Conservation (phyloP, 2,797 vertebrate genomes). For the Lepilemur ruficaudatus region DNA sequence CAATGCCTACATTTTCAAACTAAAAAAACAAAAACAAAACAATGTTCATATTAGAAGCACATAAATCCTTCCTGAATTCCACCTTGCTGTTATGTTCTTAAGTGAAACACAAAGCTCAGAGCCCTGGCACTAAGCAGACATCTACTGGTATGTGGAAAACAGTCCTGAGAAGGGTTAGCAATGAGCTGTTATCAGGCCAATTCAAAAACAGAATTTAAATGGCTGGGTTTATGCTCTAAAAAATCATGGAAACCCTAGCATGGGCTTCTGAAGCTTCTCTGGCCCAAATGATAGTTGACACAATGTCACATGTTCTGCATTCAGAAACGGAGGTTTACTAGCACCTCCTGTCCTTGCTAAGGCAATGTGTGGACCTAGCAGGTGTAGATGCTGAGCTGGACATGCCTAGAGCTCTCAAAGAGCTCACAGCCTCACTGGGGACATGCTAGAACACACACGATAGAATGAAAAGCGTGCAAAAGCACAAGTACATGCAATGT, state of each 20-base stretch:
- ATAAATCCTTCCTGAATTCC: constrained; percentile 5
- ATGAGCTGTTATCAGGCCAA: background rate
- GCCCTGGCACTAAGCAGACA: background rate
- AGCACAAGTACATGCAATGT: background rate
- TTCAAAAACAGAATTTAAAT: constrained; percentile 28
- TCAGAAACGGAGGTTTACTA: background rate
- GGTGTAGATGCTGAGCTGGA: background rate
- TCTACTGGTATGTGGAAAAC: background rate
- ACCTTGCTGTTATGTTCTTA: background rate
- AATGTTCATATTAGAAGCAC: background rate
- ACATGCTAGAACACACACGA: background rate
- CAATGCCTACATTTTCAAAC: constrained; percentile 2
- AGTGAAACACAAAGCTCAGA: constrained; percentile 2
- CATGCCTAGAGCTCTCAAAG: background rate
- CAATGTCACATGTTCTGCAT: background rate
- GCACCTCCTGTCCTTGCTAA: background rate
- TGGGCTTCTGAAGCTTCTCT: background rate
- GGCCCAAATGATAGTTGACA: background rate
- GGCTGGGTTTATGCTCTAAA: background rate
- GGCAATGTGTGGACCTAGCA: background rate
- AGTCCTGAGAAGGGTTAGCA: background rate
- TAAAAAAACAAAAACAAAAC: background rate
- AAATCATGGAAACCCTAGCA: background rate
- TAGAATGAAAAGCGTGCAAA: background rate
- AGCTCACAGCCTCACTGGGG: background rate